Conservation (phyloP, 2,888 invertebrate species). For the Perizoma flavofasciatum region DNA sequence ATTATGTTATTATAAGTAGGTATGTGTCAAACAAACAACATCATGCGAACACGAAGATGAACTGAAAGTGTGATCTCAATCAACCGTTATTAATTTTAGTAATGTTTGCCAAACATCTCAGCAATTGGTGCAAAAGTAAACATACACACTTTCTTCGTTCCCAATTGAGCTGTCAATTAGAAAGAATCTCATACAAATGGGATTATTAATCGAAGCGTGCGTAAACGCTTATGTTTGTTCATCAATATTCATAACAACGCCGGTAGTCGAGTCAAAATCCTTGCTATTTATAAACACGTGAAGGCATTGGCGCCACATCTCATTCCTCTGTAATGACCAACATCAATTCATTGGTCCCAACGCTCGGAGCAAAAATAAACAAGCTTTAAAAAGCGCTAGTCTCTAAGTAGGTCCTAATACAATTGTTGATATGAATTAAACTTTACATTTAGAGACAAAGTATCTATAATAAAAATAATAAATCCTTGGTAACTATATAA, state of each 20-base stretch:
- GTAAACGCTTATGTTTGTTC: slow-evolving; percentile 39
- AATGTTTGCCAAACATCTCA: slow-evolving; percentile 33
- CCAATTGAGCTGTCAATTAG: slow-evolving; percentile 50
- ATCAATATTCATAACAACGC: slow-evolving; percentile 41
- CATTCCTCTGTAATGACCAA: slow-evolving; percentile 25
- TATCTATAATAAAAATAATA: too few species aligned
- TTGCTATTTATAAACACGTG: slow-evolving; percentile 31
- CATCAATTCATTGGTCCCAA: slow-evolving; percentile 26
- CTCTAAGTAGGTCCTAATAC: not conserved
- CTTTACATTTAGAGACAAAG: too few species aligned
- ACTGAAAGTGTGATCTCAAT: slow-evolving; percentile 30
- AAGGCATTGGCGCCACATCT: slow-evolving; percentile 24
- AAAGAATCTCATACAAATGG: slow-evolving; percentile 36
- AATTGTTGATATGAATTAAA: too few species aligned
- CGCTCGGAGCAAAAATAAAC: slow-evolving; percentile 14
- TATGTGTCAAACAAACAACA: slow-evolving; percentile 18
- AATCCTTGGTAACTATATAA: too few species aligned
- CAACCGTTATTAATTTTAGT: slow-evolving; percentile 30
- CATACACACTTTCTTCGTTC: slow-evolving; percentile 62
- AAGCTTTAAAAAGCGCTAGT: slow-evolving; percentile 11
- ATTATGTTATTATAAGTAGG: not conserved
- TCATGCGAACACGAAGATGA: slow-evolving; percentile 29
- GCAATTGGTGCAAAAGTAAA: slow-evolving; percentile 44
- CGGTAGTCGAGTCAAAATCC: slow-evolving; percentile 30
- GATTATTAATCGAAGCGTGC: slow-evolving; percentile 45